Evolutionary conservation across 2,888 invertebrate genomes (phyloP), one percentile per base, ranked within the genome.

Genomic region (Lottia scabra): DNA sequence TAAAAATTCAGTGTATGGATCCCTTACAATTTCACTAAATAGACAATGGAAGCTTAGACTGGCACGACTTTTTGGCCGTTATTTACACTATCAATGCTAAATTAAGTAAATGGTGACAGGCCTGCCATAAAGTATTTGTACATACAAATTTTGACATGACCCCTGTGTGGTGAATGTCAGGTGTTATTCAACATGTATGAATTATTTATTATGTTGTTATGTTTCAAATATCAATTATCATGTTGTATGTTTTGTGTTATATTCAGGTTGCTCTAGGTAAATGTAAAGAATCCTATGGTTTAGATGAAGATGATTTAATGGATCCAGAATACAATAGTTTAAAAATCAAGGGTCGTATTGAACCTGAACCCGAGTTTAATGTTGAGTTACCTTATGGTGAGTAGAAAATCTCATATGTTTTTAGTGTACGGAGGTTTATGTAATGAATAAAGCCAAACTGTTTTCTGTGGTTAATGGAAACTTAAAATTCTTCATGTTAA

Each of bases 191-290:
- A 13, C 19, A 10, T 23, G 16, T 38, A 44, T 46, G 2, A 46
- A 16, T 6, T 43, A n/a, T 16, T 44, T n/a, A 62, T 2, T 15
- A 6, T 6, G 23, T 13, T 63, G 13, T 44, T 68, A 4, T 30
- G 5, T 30, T 4, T 30, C 30, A 30, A 30, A 30, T 30, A 30
- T 30, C 30, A 30, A 30, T 30, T 27, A 15, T 16, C 13, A 62
- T 67, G 15, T 38, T n/a, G 26, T 44, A 44, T 64, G 8, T 69
- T 48, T 2, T 65, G 6, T 73, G 38, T 67, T 43, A 19, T 67
- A 27, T 67, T 10, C 67, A 85, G 87, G 88, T 87, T 75, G 88
- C 87, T 15, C 81, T 88, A n/a, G 89, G 89, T 48, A 86, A 86
- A 67, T 72, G 76, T 10, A 81, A 82, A 67, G 81, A 83, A 63